phyloP scores from a whole-genome alignment of 2,888 invertebrate genomes.

The Perdita meconis region DNA sequence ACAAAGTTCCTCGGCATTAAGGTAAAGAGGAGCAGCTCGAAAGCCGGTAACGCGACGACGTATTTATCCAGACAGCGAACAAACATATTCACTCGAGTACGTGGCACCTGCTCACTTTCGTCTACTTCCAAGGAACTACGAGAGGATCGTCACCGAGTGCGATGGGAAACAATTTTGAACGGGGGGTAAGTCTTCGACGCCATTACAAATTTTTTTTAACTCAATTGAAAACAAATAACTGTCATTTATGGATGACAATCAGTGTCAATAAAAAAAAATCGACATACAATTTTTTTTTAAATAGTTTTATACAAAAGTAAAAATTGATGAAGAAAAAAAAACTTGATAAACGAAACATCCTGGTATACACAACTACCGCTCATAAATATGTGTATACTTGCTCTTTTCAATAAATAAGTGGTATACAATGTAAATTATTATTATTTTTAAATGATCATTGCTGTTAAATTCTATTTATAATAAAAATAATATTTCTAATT shows the following conservation, averaged over 20 bases:
- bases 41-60: conserved; percentile 51
- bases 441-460: too few relatives aligned
- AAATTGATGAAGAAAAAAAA: too few relatives aligned
- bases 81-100: conserved; percentile 60
- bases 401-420: too few relatives aligned
- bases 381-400: too few relatives aligned
- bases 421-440: too few relatives aligned
- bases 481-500: too few relatives aligned
- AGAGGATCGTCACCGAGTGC: not conserved
- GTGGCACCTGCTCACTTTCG: conserved; percentile 55
- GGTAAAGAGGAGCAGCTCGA: conserved; percentile 32
- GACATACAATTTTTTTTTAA: too few relatives aligned
- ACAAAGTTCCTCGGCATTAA: conserved; percentile 39
- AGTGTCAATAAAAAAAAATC: too few relatives aligned
- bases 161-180: not conserved
- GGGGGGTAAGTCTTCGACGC: conserved; percentile 12
- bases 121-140: conserved; percentile 23
- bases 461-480: too few relatives aligned
- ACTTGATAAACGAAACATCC: too few relatives aligned
- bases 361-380: too few relatives aligned
- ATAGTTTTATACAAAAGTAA: too few relatives aligned
- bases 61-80: conserved; percentile 70
- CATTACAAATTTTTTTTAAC: not conserved
- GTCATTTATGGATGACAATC: not conserved
- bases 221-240: not conserved